Evolutionary conservation across 53 echinoderm and acorn worm genomes (phyloP).

Genomic region (Luidia sarsii): DNA sequence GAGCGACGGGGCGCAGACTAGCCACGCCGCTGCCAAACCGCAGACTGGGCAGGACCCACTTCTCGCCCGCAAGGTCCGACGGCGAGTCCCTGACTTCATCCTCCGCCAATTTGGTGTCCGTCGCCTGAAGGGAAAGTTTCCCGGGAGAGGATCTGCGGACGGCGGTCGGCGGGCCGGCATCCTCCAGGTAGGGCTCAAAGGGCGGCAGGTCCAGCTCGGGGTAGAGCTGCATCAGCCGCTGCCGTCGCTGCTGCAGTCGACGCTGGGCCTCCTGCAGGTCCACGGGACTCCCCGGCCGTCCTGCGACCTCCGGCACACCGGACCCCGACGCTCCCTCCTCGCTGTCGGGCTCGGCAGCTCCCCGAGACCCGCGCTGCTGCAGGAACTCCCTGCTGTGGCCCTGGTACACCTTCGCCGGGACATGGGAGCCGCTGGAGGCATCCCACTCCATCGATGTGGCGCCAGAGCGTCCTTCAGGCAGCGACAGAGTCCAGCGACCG

Average conservation of each 20-base stretch:
- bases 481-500: too few relatives aligned
- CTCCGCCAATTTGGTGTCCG: too few relatives aligned
- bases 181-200: conserved; percentile 54
- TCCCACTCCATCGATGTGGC: background rate
- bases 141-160: too few relatives aligned
- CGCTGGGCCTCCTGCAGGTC: conserved; percentile 68
- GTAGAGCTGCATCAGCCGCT: conserved; percentile 67
- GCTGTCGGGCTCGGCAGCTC: background rate
- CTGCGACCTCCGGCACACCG: background rate
- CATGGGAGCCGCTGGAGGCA: background rate
- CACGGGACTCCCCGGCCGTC: conserved; percentile 39
- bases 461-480: background rate
- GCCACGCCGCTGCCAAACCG: too few relatives aligned
- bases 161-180: background rate
- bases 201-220: conserved; percentile 67
- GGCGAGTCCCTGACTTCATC: too few relatives aligned
- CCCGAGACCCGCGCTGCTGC: background rate
- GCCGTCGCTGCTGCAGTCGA: conserved; percentile 68
- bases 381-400: conserved; percentile 24
- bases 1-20: too few relatives aligned
- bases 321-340: too few relatives aligned
- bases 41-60: too few relatives aligned
- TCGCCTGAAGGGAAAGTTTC: too few relatives aligned
- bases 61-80: too few relatives aligned
- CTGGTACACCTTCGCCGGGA: conserved; percentile 20